A percentile compares a stretch with the other conserved stretches of the same genome.
phyloP scores from a whole-genome alignment of 1,140 invertebrate species.

The Ceratosolen solmsi region DNA sequence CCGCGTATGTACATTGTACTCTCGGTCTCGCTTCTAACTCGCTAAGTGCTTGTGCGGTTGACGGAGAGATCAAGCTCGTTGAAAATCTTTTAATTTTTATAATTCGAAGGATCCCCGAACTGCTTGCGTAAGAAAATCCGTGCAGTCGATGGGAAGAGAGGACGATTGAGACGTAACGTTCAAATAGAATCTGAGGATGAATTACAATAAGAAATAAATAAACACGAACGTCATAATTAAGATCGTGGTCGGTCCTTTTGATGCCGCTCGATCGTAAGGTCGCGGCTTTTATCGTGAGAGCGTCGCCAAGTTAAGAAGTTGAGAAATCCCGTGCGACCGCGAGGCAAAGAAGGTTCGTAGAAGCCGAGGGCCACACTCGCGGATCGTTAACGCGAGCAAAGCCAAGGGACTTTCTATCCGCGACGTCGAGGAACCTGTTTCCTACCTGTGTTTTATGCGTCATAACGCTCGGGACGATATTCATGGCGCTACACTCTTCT shows the following conservation, averaged over 20 bases:
- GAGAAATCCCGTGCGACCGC: background rate
- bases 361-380: slow-evolving; percentile 6
- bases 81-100: too few relatives aligned
- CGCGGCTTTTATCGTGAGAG: slow-evolving; percentile 5
- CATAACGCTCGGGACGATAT: slow-evolving; percentile 54
- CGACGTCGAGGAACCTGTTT: slow-evolving; percentile 34
- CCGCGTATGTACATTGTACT: too few relatives aligned
- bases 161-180: background rate
- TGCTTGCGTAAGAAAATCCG: background rate
- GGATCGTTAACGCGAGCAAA: slow-evolving; percentile 38
- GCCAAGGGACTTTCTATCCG: slow-evolving; percentile 16
- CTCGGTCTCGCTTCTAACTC: too few relatives aligned
- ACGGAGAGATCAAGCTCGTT: too few relatives aligned
- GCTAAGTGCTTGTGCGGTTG: too few relatives aligned
- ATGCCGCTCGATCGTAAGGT: background rate
- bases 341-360: background rate
- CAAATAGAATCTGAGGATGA: background rate
- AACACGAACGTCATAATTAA: background rate
- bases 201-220: background rate
- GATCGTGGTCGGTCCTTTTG: slow-evolving; percentile 14
- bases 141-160: background rate
- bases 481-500: slow-evolving; percentile 26
- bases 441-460: slow-evolving; percentile 47
- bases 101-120: too few relatives aligned
- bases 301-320: background rate